Base-by-base conservation (phyloP, 2,113 vertebrate species). In the Passerina amoena region DNA sequence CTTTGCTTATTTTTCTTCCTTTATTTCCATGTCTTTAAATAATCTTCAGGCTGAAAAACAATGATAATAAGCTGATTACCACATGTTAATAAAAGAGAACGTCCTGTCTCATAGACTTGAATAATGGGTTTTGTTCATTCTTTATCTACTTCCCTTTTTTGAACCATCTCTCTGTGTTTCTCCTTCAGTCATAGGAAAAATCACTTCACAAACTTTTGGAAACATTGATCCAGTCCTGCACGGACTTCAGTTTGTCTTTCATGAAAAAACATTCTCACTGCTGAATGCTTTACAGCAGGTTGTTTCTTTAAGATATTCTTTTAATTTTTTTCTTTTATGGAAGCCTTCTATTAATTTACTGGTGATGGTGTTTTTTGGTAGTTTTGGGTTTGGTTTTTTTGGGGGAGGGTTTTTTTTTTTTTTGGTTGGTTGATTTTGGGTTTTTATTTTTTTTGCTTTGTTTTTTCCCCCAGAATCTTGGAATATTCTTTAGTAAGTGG, bases 281-380 rank as follows among this genome's bases (percentile, higher is more conserved):
- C 8, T 80, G 28, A 81, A 66, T 0, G 0, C 3, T 73, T 82
- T 59, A 28, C 8, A 30, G 25, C 12, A 47, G 5, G 5, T 48
- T 30, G 11, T 24, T 42, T 10, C 75, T 48, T 25, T 66, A 53
- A 64, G 19, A 42, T 23, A 9, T 30, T 73, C 0, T 50, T 66
- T 38, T 25, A 30, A 20, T 2, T 57, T 45, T 17, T 10, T 57
- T 48, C 5, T 81, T 86, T 35, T 10, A 27, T 57, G 5, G 22
- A 70, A 51, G 14, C 1, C 0, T 27, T 59, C 20, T 35, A 10
- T 31, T 31, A 31, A 56, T 22, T 20, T 30, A 9, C 1, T 28
- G 3, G 4, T 9, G 2, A 6, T n/a, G 3, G 2, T 8, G 1
- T 12, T 30, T 30, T 9, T 63, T 24, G 20, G 3, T 14, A 4